Percentiles rank a stretch among this genome's conserved stretches.
phyloP scores from a whole-genome alignment of 92 coral and sea anemone species.

The Blastomussa wellsi region DNA sequence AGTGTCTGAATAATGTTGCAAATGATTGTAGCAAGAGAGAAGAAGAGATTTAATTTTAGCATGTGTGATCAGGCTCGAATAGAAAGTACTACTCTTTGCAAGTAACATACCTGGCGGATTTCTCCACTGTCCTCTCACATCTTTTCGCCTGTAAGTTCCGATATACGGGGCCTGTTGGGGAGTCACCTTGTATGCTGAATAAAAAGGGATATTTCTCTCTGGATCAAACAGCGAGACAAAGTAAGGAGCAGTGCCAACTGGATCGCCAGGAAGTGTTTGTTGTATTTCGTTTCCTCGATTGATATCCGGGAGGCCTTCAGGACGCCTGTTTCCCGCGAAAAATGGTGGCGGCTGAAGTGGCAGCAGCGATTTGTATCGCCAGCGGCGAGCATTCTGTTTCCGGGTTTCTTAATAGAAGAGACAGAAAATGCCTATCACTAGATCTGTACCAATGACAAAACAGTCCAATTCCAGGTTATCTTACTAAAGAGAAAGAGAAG shows the following conservation, averaged over 20 bases:
- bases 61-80: neutral
- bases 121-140: neutral
- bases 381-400: neutral
- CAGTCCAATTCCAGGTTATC: neutral
- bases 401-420: neutral
- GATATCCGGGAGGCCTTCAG: slow-evolving; percentile 29
- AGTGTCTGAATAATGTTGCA: no score
- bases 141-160: neutral
- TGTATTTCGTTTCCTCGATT: neutral
- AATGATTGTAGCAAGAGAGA: no score
- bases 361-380: neutral
- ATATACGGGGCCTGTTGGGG: neutral
- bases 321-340: slow-evolving; percentile 35
- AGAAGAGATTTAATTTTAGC: neutral
- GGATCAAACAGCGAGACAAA: slow-evolving; percentile 21
- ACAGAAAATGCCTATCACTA: neutral
- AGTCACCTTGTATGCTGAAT: slow-evolving; percentile 25
- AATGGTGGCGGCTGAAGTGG: slow-evolving; percentile 13
- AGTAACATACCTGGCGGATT: neutral
- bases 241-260: neutral
- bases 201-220: slow-evolving; percentile 20
- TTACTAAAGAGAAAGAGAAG: neutral
- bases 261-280: neutral
- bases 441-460: neutral
- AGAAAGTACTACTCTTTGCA: neutral